These are phyloP conservation scores for Eristalinus aeneus DNA, from an alignment of 2,888 invertebrate genomes.

Conservation along the genomic window DNA sequence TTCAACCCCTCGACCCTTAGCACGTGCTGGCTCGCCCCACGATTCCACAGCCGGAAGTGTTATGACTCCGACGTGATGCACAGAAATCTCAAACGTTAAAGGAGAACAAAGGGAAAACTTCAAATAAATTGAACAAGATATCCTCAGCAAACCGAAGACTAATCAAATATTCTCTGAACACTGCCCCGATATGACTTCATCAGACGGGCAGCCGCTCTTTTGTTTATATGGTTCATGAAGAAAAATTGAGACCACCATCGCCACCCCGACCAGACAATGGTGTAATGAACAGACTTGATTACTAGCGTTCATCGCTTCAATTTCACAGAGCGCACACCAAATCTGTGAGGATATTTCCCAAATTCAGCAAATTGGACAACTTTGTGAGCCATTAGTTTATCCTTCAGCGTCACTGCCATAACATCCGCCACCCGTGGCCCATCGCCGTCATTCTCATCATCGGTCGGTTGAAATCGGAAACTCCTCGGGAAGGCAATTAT, in stretches of 20 bases:
- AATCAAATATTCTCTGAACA: slow-evolving; percentile 24
- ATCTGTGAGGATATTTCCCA: slow-evolving; percentile 25
- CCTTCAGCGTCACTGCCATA: background rate
- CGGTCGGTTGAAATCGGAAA: slow-evolving; percentile 2
- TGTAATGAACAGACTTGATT: background rate
- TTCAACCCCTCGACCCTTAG: background rate
- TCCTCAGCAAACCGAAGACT: slow-evolving; percentile 25
- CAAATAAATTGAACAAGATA: slow-evolving; percentile 54
- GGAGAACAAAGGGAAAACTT: background rate
- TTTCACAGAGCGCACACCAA: background rate
- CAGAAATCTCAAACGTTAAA: slow-evolving; percentile 10
- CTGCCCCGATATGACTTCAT: slow-evolving; percentile 10
- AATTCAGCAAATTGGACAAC: slow-evolving; percentile 38
- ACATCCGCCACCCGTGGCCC: background rate
- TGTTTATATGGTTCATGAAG: background rate
- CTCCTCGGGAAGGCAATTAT: slow-evolving; percentile 1
- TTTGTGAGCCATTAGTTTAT: slow-evolving; percentile 26
- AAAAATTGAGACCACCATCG: background rate
- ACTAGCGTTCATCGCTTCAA: background rate
- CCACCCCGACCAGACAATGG: background rate
- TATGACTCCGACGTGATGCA: slow-evolving; percentile 49
- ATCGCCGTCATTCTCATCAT: background rate
- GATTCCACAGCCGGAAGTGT: slow-evolving; percentile 33
- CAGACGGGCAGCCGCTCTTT: background rate
- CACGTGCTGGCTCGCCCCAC: background rate